Evolutionary conservation across 2,888 invertebrate species (phyloP).

Genomic region (Phytoseiulus persimilis): DNA sequence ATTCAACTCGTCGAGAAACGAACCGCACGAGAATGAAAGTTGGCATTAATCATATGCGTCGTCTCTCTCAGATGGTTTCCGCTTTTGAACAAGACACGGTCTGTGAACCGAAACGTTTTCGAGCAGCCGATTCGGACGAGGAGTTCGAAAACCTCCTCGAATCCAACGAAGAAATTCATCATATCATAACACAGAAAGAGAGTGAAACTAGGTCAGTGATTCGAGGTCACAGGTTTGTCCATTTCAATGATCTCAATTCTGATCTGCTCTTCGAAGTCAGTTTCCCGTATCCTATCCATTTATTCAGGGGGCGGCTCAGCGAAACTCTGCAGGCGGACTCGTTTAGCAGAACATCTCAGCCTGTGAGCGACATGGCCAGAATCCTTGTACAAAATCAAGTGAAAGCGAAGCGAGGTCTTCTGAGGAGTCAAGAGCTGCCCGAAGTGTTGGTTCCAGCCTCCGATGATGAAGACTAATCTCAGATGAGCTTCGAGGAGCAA

Average conservation of each 20-base stretch:
- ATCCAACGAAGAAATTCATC: slow-evolving; percentile 10
- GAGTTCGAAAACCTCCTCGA: slow-evolving; percentile 22
- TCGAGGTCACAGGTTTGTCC: not conserved
- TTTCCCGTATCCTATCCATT: no score
- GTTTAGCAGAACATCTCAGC: not conserved
- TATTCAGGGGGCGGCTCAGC: not conserved
- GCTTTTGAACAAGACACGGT: not conserved
- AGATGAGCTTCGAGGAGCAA: not conserved
- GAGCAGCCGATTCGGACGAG: slow-evolving; percentile 17
- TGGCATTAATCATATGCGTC: not conserved
- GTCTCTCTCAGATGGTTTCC: slow-evolving; percentile 9
- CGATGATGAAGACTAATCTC: not conserved
- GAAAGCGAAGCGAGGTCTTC: slow-evolving; percentile 17
- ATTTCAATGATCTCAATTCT: no score
- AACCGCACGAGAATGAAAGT: no score
- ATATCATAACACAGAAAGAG: slow-evolving; percentile 25
- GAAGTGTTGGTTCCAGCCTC: slow-evolving; percentile 19
- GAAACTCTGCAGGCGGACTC: not conserved
- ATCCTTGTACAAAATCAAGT: slow-evolving; percentile 23
- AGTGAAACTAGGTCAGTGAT: not conserved
- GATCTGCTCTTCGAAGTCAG: no score
- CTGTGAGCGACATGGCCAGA: not conserved
- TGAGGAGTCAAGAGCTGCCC: not conserved
- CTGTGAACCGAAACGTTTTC: not conserved
- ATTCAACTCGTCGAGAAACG: no score